phyloP scores from a whole-genome alignment of 2,888 invertebrate species.

The Pseudococcus viburni region DNA sequence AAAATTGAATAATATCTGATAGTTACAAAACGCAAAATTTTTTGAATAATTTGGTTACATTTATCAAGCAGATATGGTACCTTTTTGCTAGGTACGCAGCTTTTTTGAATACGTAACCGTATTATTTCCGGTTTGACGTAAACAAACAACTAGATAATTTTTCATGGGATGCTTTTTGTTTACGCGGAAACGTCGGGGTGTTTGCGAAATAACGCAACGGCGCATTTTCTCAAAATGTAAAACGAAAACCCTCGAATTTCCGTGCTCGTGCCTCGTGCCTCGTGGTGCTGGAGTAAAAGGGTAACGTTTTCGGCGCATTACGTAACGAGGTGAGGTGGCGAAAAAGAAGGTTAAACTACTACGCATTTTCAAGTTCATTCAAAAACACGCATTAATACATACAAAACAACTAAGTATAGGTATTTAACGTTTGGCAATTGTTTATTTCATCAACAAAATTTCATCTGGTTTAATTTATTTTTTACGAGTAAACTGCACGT shows the following conservation, averaged over 20 bases:
- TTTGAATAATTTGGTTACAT: not conserved
- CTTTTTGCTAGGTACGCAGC: not conserved
- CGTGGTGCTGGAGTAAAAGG: conserved; percentile 16
- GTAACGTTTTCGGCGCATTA: conserved; percentile 23
- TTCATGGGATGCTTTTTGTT: not conserved
- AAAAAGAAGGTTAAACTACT: conserved; percentile 19
- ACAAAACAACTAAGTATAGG: not conserved
- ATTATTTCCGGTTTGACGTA: not conserved
- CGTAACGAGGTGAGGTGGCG: not conserved
- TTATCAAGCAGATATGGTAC: not conserved
- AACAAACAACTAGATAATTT: conserved; percentile 4
- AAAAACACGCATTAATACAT: not conserved
- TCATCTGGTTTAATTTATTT: conserved; percentile 28
- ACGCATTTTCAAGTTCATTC: conserved; percentile 41
- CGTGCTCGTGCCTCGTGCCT: not conserved
- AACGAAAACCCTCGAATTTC: not conserved
- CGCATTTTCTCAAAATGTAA: conserved; percentile 43
- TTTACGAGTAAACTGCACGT: not conserved
- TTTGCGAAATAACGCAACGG: not conserved
- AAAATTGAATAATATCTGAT: not conserved
- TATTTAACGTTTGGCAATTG: not conserved
- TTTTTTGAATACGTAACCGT: not conserved
- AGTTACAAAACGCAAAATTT: not conserved
- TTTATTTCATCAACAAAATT: conserved; percentile 20
- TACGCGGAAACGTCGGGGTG: not conserved